These are phyloP conservation scores for Drosophila punjabiensis DNA, from an alignment of 1,140 invertebrate genomes.

Conservation along the genomic window DNA sequence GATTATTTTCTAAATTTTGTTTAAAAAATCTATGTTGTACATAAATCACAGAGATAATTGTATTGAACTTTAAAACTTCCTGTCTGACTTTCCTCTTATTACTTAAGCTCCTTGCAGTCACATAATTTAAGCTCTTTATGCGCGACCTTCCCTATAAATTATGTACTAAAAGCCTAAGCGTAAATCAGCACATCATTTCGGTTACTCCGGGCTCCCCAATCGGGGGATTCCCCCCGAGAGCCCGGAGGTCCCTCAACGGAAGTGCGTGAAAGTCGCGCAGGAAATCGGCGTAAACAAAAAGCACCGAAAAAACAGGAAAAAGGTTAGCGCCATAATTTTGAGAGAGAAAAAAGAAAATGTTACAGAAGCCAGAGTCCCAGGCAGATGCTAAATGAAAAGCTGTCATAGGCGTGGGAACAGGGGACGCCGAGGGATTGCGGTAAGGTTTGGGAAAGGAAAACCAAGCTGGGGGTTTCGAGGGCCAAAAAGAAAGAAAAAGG, in stretches of 20 bases:
- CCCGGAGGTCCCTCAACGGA: constrained; percentile 47
- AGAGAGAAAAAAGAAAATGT: constrained; percentile 45
- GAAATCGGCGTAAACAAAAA: constrained; percentile 65
- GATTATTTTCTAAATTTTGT: not conserved
- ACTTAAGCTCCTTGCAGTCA: constrained; percentile 39
- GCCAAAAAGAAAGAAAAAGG: constrained; percentile 15
- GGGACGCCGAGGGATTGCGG: constrained; percentile 9
- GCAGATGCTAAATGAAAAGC: constrained; percentile 50
- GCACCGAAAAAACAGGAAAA: constrained; percentile 31
- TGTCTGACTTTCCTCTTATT: constrained; percentile 19
- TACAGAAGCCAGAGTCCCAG: constrained; percentile 52
- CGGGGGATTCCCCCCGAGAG: constrained; percentile 10
- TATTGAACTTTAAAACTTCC: constrained; percentile 14
- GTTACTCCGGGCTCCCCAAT: constrained; percentile 40
- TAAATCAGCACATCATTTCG: constrained; percentile 76
- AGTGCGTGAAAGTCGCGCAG: constrained; percentile 67
- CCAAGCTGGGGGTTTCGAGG: not conserved
- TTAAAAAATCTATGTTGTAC: not conserved
- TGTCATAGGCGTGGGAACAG: constrained; percentile 42
- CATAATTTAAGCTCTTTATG: constrained; percentile 81
- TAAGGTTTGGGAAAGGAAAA: not conserved
- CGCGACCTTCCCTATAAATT: constrained; percentile 70
- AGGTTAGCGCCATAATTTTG: constrained; percentile 64
- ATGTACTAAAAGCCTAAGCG: constrained; percentile 74
- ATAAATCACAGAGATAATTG: not conserved